phyloP scores from a whole-genome alignment of 2,888 invertebrate genomes.

The Euproctis similis region DNA sequence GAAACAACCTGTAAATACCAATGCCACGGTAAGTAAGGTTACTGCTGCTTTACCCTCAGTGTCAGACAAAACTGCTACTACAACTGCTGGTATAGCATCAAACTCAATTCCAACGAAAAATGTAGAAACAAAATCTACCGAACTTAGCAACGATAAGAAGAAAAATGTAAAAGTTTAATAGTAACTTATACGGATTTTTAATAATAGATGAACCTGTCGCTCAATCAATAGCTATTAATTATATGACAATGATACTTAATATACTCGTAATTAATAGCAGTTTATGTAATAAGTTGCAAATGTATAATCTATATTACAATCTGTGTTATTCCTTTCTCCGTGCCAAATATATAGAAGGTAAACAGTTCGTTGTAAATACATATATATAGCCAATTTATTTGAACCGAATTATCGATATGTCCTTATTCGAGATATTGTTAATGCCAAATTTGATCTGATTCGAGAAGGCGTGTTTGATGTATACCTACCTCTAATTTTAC shows the following conservation, averaged over 20 bases:
- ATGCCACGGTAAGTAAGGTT: slow-evolving; percentile 3
- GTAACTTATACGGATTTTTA: slow-evolving; percentile 23
- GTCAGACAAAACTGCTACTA: slow-evolving; percentile 6
- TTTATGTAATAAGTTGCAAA: slow-evolving; percentile 15
- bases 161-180: slow-evolving; percentile 37
- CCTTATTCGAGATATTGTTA: slow-evolving; percentile 10
- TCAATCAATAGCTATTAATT: slow-evolving; percentile 46
- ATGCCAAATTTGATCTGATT: slow-evolving; percentile 7
- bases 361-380: slow-evolving; percentile 16
- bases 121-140: slow-evolving; percentile 26
- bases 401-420: slow-evolving; percentile 16
- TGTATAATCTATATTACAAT: slow-evolving; percentile 4
- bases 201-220: slow-evolving; percentile 33
- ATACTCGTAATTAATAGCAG: slow-evolving; percentile 10
- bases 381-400: slow-evolving; percentile 14
- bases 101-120: slow-evolving; percentile 15
- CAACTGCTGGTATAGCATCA: slow-evolving; percentile 4
- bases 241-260: too few relatives aligned
- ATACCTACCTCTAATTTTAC: too few relatives aligned
- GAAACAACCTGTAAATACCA: slow-evolving; percentile 5
- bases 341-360: slow-evolving; percentile 7
- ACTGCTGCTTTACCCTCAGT: background rate
- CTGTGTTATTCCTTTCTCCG: slow-evolving; percentile 15
- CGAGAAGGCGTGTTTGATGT: too few relatives aligned
- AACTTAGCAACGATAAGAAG: slow-evolving; percentile 22